Base-by-base conservation (phyloP, 2,797 vertebrate species). In the Lateolabrax maculatus region DNA sequence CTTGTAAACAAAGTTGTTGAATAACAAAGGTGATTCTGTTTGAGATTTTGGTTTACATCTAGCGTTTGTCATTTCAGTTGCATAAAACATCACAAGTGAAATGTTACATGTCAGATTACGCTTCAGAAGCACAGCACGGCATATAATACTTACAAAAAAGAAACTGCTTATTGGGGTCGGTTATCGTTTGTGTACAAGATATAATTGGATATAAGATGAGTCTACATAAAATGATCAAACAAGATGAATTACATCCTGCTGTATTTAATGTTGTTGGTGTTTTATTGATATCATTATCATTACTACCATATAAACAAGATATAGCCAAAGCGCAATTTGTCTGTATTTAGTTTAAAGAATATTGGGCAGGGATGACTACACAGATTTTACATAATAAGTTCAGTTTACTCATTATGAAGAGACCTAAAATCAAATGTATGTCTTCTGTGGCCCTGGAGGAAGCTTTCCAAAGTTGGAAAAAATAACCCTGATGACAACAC, bases 391-490 rank as follows among this genome's bases (percentile, higher is more conserved):
- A 60, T n/a, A 37, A 10, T 18, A 25, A 43, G 9, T 43, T 27
- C n/a, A 27, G 9, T 41, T 37, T 29, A 60, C n/a, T 60, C 15
- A 51, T 51, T 46, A 72, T 52, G 2, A 31, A 41, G 13, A 25
- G 37, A 10, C n/a, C 21, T 25, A 13, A 23, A 25, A 25, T 51
- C n/a, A 2, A 5, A 23, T 6, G 48, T 51, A 25, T 23, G 7
- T n/a, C 19, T 48, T 34, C 39, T 61, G 10, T 48, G 25, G 10
- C 7, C 48, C 63, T 25, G n/a, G 46, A 39, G 1, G 63, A n/a
- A 52, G n/a, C 23, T 39, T 67, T 51, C 21, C 44, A 65, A 37
- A 49, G 63, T 65, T 16, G n/a, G n/a, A n/a, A n/a, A n/a, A n/a
- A n/a, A n/a, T n/a, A n/a, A n/a, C n/a, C n/a, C n/a, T n/a, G n/a